Conservation (phyloP, 2,888 invertebrate genomes). For the Opisthograptis luteolata region DNA sequence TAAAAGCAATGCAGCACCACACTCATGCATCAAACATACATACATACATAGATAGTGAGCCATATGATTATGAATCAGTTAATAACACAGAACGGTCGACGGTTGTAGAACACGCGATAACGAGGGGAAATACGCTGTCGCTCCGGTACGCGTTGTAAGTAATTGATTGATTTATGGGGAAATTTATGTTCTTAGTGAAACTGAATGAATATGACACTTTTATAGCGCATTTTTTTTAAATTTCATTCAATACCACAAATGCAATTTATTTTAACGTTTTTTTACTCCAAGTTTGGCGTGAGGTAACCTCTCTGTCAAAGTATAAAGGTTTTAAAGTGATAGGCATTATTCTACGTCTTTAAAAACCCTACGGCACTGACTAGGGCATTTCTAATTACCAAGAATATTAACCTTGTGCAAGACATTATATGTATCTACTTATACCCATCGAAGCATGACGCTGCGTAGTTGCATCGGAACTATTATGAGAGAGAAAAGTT, state of each 20-base stretch:
- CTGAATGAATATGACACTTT: no score
- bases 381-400: conserved; percentile 9
- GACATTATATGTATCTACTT: conserved; percentile 2
- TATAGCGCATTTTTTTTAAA: no score
- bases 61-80: conserved; percentile 3
- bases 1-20: not conserved
- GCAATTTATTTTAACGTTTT: no score
- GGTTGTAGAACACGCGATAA: conserved; percentile 1
- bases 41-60: not conserved
- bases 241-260: no score
- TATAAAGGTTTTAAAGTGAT: no score
- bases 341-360: no score
- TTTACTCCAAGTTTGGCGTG: no score
- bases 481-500: not conserved
- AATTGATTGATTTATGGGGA: not conserved
- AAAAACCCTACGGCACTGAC: not conserved
- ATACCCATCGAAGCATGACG: conserved; percentile 1
- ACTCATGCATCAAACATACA: not conserved
- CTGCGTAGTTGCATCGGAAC: conserved; percentile 24
- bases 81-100: conserved; percentile 2
- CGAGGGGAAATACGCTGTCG: not conserved
- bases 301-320: not conserved
- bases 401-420: conserved; percentile 38
- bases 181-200: no score
- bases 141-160: no score